phyloP scores from a whole-genome alignment of 2,113 vertebrate genomes.

The Lophura nycthemera region DNA sequence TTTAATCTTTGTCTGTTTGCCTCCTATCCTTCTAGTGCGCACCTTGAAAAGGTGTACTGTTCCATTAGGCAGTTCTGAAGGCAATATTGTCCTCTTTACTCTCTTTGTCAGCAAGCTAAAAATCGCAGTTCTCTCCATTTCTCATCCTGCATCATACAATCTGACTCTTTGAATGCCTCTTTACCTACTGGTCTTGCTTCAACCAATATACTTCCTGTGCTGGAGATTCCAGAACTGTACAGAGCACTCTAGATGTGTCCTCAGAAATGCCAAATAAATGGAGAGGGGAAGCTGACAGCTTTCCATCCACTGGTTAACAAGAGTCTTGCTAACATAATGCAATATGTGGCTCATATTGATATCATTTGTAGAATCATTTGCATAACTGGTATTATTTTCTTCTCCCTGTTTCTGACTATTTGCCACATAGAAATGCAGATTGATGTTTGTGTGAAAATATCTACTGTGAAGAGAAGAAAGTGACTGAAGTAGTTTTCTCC shows the following conservation, averaged over 20 bases:
- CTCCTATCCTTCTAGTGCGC: not conserved
- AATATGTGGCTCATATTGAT: not conserved
- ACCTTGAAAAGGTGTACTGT: not conserved
- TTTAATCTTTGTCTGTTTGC: not conserved
- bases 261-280: not conserved
- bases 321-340: not conserved
- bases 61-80: not conserved
- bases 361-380: not conserved
- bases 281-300: rapidly evolving
- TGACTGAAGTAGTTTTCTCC: not conserved
- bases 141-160: not conserved
- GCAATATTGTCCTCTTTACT: not conserved
- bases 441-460: not conserved
- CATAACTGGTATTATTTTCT: not conserved
- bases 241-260: not conserved
- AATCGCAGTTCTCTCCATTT: rapidly evolving
- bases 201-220: not conserved
- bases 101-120: not conserved
- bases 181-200: not conserved
- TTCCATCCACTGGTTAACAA: not conserved
- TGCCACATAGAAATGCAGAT: not conserved
- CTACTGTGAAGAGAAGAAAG: not conserved
- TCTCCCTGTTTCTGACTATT: not conserved
- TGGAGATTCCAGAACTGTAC: not conserved
- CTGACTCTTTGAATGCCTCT: not conserved